Conservation (phyloP, 1,140 invertebrate species). For the Oryctes rhinoceros region DNA sequence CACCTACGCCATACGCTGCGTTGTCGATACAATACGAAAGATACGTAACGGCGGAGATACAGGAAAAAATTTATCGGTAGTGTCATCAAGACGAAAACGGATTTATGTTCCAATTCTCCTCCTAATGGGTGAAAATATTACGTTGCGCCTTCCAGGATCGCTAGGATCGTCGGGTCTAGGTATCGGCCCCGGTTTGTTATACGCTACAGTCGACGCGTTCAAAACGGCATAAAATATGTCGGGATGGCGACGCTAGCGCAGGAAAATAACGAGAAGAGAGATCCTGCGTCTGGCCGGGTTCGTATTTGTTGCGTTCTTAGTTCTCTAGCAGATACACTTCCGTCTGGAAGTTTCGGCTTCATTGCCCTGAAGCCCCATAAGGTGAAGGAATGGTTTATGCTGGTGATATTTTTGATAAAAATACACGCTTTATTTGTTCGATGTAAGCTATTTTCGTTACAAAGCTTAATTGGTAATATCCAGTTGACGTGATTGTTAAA, state of each 20-base stretch:
- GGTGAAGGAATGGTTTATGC: too few relatives aligned
- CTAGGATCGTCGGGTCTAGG: not conserved
- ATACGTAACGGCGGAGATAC: not conserved
- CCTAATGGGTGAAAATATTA: slow-evolving; percentile 21
- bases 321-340: too few relatives aligned
- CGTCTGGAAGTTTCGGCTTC: too few relatives aligned
- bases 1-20: not conserved
- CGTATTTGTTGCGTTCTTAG: too few relatives aligned
- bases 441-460: too few relatives aligned
- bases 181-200: not conserved
- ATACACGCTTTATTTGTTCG: too few relatives aligned
- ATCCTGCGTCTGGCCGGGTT: too few relatives aligned
- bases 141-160: not conserved
- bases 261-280: not conserved
- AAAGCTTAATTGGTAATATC: too few relatives aligned
- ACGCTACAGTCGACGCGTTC: not conserved
- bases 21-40: too few relatives aligned
- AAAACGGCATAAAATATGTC: not conserved
- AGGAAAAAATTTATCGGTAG: not conserved
- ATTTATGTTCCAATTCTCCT: slow-evolving; percentile 1
- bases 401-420: too few relatives aligned
- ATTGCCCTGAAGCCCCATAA: too few relatives aligned
- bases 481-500: too few relatives aligned
- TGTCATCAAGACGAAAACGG: slow-evolving; percentile 1
- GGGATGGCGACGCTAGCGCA: not conserved